A percentile compares a stretch with the other conserved stretches of the same genome.
Evolutionary conservation across 2,113 vertebrate genomes (phyloP).

Genomic region (Oreotragus oreotragus): DNA sequence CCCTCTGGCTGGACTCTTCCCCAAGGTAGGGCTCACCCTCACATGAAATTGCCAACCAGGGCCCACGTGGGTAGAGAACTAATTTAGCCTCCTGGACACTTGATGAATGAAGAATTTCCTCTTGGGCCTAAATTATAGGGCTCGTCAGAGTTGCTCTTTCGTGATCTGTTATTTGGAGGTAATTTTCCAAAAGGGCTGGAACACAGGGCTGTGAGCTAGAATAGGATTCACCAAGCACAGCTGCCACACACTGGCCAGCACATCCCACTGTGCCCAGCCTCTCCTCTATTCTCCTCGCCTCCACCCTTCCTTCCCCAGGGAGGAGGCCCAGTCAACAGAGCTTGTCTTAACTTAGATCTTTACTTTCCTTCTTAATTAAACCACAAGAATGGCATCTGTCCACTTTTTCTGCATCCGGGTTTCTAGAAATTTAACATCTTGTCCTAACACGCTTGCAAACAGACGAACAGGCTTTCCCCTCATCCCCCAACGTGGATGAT

Average conservation of each 20-base stretch:
- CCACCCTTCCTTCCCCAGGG: not conserved
- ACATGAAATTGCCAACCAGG: conserved; percentile 74
- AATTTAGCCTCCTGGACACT: conserved; percentile 81
- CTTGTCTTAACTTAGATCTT: conserved; percentile 50
- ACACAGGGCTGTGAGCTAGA: conserved; percentile 83
- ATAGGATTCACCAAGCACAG: conserved; percentile 80
- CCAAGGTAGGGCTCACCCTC: conserved; percentile 71
- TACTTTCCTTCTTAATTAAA: conserved; percentile 80
- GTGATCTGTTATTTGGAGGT: conserved; percentile 88
- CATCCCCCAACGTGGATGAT: conserved; percentile 77
- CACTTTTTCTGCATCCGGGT: conserved; percentile 63
- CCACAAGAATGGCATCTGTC: conserved; percentile 76
- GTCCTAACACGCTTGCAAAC: conserved; percentile 79
- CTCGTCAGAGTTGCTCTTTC: conserved; percentile 80
- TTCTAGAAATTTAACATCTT: conserved; percentile 72
- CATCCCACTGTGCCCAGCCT: conserved; percentile 68
- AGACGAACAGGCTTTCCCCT: conserved; percentile 74
- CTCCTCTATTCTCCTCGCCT: conserved; percentile 9
- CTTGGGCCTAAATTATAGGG: conserved; percentile 87
- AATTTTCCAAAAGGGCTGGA: conserved; percentile 86
- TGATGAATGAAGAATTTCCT: conserved; percentile 90
- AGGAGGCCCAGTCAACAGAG: conserved; percentile 55
- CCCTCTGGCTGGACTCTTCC: conserved; percentile 57
- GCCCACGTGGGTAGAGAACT: conserved; percentile 76
- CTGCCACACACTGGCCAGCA: conserved; percentile 75